phyloP scores from a whole-genome alignment of 2,888 invertebrate species.

The Dysmachus trigonus region DNA sequence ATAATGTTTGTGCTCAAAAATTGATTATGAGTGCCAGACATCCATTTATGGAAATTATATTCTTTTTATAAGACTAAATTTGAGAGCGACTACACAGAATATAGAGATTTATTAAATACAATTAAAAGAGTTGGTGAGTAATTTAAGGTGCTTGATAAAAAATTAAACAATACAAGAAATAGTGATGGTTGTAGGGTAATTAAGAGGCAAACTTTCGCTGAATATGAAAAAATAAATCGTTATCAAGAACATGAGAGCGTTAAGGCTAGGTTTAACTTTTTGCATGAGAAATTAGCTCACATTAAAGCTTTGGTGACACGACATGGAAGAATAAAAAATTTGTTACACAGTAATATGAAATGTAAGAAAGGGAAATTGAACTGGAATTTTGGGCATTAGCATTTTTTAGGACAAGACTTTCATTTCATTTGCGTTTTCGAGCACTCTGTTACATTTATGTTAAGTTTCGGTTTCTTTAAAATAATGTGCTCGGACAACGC shows the following conservation, averaged over 20 bases:
- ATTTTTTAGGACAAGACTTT: slow-evolving; percentile 72
- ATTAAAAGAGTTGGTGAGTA: slow-evolving; percentile 83
- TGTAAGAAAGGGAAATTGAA: too few relatives aligned
- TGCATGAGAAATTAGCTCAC: slow-evolving; percentile 91
- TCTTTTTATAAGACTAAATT: slow-evolving; percentile 92
- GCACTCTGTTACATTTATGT: too few relatives aligned
- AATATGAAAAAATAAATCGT: slow-evolving; percentile 82
- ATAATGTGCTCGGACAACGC: too few relatives aligned
- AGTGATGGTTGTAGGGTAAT: slow-evolving; percentile 76
- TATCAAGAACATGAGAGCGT: slow-evolving; percentile 80
- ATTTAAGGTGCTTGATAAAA: slow-evolving; percentile 81
- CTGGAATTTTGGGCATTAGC: too few relatives aligned
- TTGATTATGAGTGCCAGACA: neutral
- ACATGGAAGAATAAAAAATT: too few relatives aligned
- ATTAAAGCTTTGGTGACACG: slow-evolving; percentile 91
- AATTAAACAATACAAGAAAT: slow-evolving; percentile 71
- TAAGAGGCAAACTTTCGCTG: slow-evolving; percentile 82
- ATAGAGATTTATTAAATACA: slow-evolving; percentile 79
- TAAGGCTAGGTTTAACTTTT: slow-evolving; percentile 83
- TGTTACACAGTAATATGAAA: too few relatives aligned
- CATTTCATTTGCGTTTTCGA: too few relatives aligned
- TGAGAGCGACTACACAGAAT: slow-evolving; percentile 86
- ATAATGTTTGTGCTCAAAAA: neutral
- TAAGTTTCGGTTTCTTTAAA: too few relatives aligned
- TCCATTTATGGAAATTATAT: neutral